Evolutionary conservation across 53 echinoderm and acorn worm species (phyloP).

Genomic region (Hippasteria phrygiana): DNA sequence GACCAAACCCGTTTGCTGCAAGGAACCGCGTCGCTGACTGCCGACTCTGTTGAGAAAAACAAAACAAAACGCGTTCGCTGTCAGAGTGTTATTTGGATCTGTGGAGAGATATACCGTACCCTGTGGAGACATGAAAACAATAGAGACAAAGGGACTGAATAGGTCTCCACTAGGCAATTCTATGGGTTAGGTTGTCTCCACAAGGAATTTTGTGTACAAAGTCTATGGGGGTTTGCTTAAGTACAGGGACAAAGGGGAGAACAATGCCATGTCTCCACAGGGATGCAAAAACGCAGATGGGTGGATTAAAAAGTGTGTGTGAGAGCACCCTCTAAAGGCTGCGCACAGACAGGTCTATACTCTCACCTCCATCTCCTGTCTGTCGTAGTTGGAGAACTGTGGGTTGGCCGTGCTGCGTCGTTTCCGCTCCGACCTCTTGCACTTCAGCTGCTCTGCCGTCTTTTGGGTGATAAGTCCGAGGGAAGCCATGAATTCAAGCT

Average conservation of each 20-base stretch:
- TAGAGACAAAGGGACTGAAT: no score
- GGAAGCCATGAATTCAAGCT: slow-evolving; percentile 98
- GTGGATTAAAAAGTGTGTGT: neutral
- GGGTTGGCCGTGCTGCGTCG: slow-evolving; percentile 97
- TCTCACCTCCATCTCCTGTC: slow-evolving; percentile 87
- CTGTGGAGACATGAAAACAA: no score
- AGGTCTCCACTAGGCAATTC: no score
- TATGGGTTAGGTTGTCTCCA: no score
- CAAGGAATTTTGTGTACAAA: no score
- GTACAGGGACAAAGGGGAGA: no score
- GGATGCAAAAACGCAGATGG: no score
- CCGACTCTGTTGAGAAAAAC: slow-evolving; percentile 75
- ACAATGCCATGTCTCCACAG: no score
- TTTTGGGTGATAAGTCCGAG: slow-evolving; percentile 89
- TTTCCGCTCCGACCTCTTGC: slow-evolving; percentile 92
- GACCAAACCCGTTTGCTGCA: slow-evolving; percentile 81
- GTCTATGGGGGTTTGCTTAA: no score
- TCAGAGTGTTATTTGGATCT: no score
- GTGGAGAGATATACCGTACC: no score
- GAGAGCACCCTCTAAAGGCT: neutral
- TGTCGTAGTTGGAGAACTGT: slow-evolving; percentile 95
- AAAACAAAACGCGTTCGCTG: no score
- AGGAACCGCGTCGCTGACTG: slow-evolving; percentile 88
- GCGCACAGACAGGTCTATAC: neutral
- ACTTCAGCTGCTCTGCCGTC: slow-evolving; percentile 90